Base-by-base conservation (phyloP, 1,140 invertebrate genomes). In the Halictus rubicundus region DNA sequence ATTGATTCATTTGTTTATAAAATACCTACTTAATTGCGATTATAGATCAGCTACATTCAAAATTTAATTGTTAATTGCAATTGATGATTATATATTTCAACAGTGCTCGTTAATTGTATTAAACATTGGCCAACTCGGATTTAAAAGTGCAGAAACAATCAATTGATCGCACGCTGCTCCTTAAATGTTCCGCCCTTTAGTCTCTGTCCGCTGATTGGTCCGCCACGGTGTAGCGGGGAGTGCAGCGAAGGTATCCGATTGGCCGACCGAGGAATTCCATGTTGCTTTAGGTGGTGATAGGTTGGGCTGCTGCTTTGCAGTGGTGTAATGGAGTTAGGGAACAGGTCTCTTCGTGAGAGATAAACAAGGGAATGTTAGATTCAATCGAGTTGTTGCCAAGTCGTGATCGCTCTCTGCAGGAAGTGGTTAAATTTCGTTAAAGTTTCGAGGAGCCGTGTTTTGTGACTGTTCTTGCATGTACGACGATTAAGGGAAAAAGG, bases 311-410 rank as follows among this genome's bases (percentile, higher is more conserved):
- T 64, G 12, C 21, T 46, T 6, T 46, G 16, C 10, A 52, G 61
- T 59, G 23, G 37, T 57, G 46, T 23, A 72, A 79, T 79, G 70
- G 61, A 73, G 77, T 46, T 78, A n/a, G 21, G 69, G 73, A 79
- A 54, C 23, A n/a, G 16, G 25, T 52, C 37, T 32, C 37, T 32
- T 73, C 9, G 21, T 4, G 23, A 25, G 54, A 23, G 66, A 32
- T 39, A 59, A 73, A 49, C 42, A 57, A 79, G 77, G 70, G 63
- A 66, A 79, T 73, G 70, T 79, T 59, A 66, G 70, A 66, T 25
- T 49, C 39, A 66, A 2, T 37, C 2, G 49, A 46, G 49, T 46
- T 57, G 46, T 72, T 63, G 27, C 32, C 39, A 63, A 76, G 60
- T 63, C 39, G 16, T 49, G 39, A n/a, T 63, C 46, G n/a, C 8